A percentile compares a stretch with the other conserved stretches of the same genome.
Conservation (phyloP, 2,797 vertebrate species). For the Myotis vivesi region DNA sequence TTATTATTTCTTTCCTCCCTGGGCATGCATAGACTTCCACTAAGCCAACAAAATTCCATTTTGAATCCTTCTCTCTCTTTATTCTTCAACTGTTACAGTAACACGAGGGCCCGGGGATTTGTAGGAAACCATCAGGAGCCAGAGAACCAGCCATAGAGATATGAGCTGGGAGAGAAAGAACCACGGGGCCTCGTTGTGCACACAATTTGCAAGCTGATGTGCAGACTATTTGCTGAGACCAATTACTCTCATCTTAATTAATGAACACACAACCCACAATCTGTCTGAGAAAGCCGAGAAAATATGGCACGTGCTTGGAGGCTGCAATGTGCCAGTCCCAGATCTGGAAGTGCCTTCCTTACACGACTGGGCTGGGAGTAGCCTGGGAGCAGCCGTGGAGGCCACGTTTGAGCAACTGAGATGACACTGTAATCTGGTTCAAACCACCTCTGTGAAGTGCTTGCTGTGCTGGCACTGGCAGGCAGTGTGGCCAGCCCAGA, state of each 20-base stretch:
- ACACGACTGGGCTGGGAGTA: conserved; percentile 32
- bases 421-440: neutral
- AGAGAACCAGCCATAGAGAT: conserved; percentile 64
- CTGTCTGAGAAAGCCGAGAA: conserved; percentile 74
- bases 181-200: conserved; percentile 40
- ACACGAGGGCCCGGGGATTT: conserved; percentile 50
- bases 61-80: conserved; percentile 44
- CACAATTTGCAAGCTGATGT: conserved; percentile 75
- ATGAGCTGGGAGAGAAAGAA: conserved; percentile 64
- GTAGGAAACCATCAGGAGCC: conserved; percentile 17
- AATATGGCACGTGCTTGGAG: conserved; percentile 60
- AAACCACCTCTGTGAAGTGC: neutral
- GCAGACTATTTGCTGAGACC: conserved; percentile 71
- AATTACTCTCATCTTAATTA: conserved; percentile 72
- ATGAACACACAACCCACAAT: conserved; percentile 76
- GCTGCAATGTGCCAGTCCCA: conserved; percentile 40
- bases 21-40: conserved; percentile 34
- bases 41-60: conserved; percentile 61
- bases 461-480: neutral
- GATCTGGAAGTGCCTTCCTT: conserved; percentile 67
- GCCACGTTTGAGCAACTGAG: neutral
- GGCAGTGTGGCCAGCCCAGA: neutral
- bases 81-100: conserved; percentile 42
- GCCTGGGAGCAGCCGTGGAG: conserved; percentile 32
- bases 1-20: conserved; percentile 26